Base-by-base conservation (phyloP, 2,797 vertebrate species). In the Margarornis squamiger region DNA sequence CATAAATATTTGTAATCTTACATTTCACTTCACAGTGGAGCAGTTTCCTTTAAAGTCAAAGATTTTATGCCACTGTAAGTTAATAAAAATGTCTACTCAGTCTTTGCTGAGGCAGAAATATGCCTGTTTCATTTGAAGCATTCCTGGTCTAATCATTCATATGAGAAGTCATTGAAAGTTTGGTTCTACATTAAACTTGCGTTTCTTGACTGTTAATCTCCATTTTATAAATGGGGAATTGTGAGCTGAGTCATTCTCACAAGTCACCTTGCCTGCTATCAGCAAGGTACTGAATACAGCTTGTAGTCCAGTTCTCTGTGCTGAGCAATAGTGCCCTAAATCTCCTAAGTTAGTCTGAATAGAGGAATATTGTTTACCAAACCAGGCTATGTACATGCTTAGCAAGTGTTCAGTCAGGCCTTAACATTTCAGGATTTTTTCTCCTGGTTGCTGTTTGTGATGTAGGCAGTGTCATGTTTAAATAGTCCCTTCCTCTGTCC, bases 321-420 rank as follows among this genome's bases (percentile, higher is more conserved):
- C 77, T 48, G 70, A 49, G 30, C 62, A 72, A 0, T 3, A 30
- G 19, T 41, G 27, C 38, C 65, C 48, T 67, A 29, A 48, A 19
- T 71, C 61, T 90, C 9, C 0, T 5, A 10, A n/a, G 1, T 63
- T 8, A 36, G 4, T 5, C 45, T 45, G 14, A 36, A 16, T 1
- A 36, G 26, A 73, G 55, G 45, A 59, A 18, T n/a, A 10, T 16
- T 0, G 0, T 27, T 89, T 32, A 15, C 17, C 29, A 36, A 15
- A 41, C 4, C 26, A 66, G 15, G 1, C 36, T 48, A 5, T 19
- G 22, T 10, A 32, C 6, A 0, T 12, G 32, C 27, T 70, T n/a
- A 43, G 4, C 11, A 17, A 12, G 13, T 38, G 12, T 75, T 92
- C 34, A 16, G 26, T 39, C 61, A 61, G 48, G 45, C 54, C 38